Base-by-base conservation (phyloP, 1,140 invertebrate species). In the Diorhabda carinulata region DNA sequence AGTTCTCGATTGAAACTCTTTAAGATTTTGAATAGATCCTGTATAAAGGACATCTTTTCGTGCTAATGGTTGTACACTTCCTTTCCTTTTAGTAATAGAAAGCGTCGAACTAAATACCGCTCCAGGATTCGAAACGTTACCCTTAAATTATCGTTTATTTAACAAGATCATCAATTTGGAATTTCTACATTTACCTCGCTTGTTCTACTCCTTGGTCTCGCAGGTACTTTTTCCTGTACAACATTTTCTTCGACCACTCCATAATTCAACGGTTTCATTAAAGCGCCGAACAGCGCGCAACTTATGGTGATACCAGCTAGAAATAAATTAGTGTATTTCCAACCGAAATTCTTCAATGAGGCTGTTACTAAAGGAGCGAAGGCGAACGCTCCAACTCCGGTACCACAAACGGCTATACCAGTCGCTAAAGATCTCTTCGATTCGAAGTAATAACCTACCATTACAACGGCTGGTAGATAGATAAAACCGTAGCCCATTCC, bases 361-460 rank as follows among this genome's bases (percentile, higher is more conserved):
- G 88, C 83, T 0, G 89, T 88, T 5, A 93, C 92, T 4, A 98
- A 82, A 0, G 96, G 94, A 0, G 96, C 94, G 78, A 98, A 96
- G 10, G 93, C 88, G 81, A 98, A 97, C 1, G 95, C 96, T 43
- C 96, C 96, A 69, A 95, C 89, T 25, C 96, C 96, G 0, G 94
- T 97, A 41, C 96, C 96, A 78, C 96, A 98, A 3, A 99, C 97
- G 0, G 97, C 95, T 45, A 99, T 97, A 8, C 98, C 97, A 0
- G 97, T 99, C n/a, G 98, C 98, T 66, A 99, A 81, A 3, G 97
- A 98, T 72, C 97, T 85, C 78, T 96, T 96, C 8, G 94, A 94
- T 81, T 99, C 97, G 83, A 99, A 99, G 84, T 99, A 99, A 82
- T 98, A 98, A 44, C 97, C 95, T n/a, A 99, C 97, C 60, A 94